These are phyloP conservation scores for Conistra vaccinii DNA, from an alignment of 2,888 invertebrate genomes.

Conservation along the genomic window DNA sequence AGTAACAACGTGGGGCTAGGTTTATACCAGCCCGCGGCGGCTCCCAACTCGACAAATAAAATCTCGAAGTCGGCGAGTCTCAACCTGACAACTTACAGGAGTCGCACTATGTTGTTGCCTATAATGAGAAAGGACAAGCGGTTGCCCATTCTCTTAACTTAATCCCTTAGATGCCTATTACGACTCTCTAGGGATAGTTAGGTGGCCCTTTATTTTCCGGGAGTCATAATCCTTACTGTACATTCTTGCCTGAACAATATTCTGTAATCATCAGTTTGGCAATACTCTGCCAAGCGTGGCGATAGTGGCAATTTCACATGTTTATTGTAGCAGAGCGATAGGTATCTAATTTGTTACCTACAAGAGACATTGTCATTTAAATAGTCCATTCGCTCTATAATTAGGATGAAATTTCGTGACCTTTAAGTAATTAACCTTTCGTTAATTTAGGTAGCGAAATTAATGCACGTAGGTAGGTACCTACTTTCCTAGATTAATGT, in stretches of 20 bases:
- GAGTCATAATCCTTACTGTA: conserved; percentile 6
- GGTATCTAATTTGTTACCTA: not conserved
- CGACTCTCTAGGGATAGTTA: conserved; percentile 14
- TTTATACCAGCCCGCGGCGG: not conserved
- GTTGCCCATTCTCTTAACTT: conserved; percentile 31
- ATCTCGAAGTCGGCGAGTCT: not conserved
- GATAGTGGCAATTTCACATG: not conserved
- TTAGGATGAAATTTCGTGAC: conserved; percentile 34
- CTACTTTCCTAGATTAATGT: conserved; percentile 44
- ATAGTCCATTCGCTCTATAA: conserved; percentile 17
- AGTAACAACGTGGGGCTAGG: not conserved
- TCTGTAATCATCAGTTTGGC: conserved; percentile 15
- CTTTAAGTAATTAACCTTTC: conserved; percentile 46
- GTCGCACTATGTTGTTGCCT: conserved; percentile 19
- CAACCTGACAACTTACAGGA: not conserved
- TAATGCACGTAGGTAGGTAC: conserved; percentile 37
- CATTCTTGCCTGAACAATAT: not conserved
- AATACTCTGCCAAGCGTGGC: conserved; percentile 7
- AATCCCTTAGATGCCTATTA: conserved; percentile 44
- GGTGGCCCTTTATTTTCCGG: conserved; percentile 18
- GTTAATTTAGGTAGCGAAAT: conserved; percentile 39
- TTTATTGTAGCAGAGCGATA: not conserved
- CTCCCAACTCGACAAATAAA: not conserved
- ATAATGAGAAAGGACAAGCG: conserved; percentile 38
- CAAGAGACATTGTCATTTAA: conserved; percentile 11